These are phyloP conservation scores for Pomacea maculata DNA, from an alignment of 1,140 invertebrate genomes.

Conservation along the genomic window DNA sequence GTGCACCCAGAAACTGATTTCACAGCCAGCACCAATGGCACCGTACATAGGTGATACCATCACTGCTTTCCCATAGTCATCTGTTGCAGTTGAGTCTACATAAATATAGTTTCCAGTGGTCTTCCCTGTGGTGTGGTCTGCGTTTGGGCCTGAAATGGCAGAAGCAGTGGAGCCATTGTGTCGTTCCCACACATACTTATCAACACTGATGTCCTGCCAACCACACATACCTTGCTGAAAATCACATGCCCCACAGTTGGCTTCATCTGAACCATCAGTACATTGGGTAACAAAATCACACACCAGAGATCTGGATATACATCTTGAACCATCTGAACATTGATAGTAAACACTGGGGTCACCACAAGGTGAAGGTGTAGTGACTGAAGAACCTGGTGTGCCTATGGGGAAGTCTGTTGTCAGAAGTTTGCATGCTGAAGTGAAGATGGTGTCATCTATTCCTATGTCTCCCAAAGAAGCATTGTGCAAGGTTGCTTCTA, in stretches of 20 bases:
- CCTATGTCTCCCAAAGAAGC: conserved; percentile 57
- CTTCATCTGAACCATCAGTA: conserved; percentile 63
- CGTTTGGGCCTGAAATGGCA: conserved; percentile 39
- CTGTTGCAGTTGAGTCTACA: conserved; percentile 45
- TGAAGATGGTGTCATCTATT: conserved; percentile 62
- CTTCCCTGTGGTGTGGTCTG: conserved; percentile 53
- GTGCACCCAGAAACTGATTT: conserved; percentile 42
- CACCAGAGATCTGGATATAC: conserved; percentile 21
- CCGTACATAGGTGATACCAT: conserved; percentile 35
- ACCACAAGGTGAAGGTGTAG: conserved; percentile 44
- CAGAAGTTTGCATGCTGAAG: conserved; percentile 45
- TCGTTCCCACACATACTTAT: conserved; percentile 53
- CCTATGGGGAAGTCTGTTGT: conserved; percentile 28
- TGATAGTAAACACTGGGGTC: conserved; percentile 44
- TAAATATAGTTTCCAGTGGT: conserved; percentile 53
- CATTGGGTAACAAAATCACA: conserved; percentile 65
- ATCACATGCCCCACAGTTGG: conserved; percentile 46
- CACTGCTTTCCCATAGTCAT: conserved; percentile 41
- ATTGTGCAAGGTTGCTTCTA: conserved; percentile 50
- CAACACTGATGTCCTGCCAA: conserved; percentile 52
- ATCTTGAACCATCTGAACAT: conserved; percentile 20
- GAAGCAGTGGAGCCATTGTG: conserved; percentile 48
- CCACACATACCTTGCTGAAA: conserved; percentile 61
- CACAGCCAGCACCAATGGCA: conserved; percentile 26
- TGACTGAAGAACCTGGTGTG: conserved; percentile 32